phyloP scores from a whole-genome alignment of 2,113 vertebrate genomes.

The Zapus hudsonius region DNA sequence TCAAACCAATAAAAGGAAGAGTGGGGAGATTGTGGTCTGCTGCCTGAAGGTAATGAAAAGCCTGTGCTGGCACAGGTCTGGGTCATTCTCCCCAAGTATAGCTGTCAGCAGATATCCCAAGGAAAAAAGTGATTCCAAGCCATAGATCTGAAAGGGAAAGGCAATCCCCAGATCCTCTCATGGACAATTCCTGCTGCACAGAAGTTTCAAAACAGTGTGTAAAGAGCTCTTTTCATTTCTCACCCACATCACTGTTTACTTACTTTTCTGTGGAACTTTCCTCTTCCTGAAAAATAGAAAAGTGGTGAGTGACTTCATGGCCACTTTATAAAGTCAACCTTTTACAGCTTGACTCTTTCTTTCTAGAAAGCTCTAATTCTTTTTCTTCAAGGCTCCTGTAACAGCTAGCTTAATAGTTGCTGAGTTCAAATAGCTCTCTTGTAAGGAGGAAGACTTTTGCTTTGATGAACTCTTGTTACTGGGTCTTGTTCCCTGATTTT shows the following conservation, averaged over 20 bases:
- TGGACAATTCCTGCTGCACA: background rate
- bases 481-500: background rate
- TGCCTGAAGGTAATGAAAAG: background rate
- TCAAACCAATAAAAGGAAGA: background rate
- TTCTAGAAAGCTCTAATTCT: background rate
- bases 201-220: background rate
- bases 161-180: background rate
- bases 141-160: background rate
- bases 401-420: background rate
- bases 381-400: background rate
- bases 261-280: background rate
- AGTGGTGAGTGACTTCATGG: background rate
- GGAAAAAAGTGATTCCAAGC: background rate
- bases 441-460: background rate
- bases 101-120: background rate
- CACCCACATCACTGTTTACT: background rate
- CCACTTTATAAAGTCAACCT: background rate
- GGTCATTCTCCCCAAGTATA: background rate
- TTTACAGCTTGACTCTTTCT: background rate
- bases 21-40: background rate
- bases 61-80: fast-evolving
- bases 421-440: background rate
- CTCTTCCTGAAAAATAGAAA: background rate
- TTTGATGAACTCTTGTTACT: background rate
- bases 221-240: background rate